These are phyloP conservation scores for Catocala sponsa DNA, from an alignment of 2,888 invertebrate species.

Conservation along the genomic window DNA sequence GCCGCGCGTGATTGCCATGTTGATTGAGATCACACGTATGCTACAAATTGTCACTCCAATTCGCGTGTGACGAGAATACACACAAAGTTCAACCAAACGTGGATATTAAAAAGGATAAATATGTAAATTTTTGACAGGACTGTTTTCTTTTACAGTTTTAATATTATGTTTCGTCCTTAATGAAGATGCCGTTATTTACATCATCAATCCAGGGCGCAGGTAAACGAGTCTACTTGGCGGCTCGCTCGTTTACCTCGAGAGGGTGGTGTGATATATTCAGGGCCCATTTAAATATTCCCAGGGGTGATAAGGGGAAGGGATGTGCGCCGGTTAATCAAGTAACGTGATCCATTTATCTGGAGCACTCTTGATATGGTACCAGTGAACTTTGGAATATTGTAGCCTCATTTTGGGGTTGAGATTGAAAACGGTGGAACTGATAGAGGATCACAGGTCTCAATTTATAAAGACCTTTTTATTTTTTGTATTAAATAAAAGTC, in stretches of 20 bases:
- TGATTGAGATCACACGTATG: slow-evolving; percentile 79
- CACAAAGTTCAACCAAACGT: slow-evolving; percentile 29
- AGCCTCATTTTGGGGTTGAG: slow-evolving; percentile 72
- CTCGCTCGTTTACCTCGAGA: slow-evolving; percentile 73
- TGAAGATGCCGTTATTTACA: slow-evolving; percentile 79
- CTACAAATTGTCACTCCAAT: slow-evolving; percentile 83
- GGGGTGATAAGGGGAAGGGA: slow-evolving; percentile 85
- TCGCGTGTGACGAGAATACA: slow-evolving; percentile 76
- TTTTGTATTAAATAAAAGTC: background rate
- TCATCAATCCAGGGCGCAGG: slow-evolving; percentile 78
- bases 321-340: slow-evolving; percentile 87
- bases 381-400: slow-evolving; percentile 84
- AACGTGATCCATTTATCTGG: slow-evolving; percentile 88
- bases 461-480: background rate
- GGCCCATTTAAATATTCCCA: slow-evolving; percentile 87
- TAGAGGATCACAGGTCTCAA: background rate
- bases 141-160: slow-evolving; percentile 55
- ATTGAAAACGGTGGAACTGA: slow-evolving; percentile 55
- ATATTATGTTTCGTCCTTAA: slow-evolving; percentile 64
- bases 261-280: slow-evolving; percentile 85
- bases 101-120: slow-evolving; percentile 34
- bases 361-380: slow-evolving; percentile 84
- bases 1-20: slow-evolving; percentile 82
- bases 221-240: slow-evolving; percentile 73
- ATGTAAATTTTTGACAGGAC: slow-evolving; percentile 28